A percentile compares a stretch with the other conserved stretches of the same genome.
Conservation (phyloP, 2,888 invertebrate genomes). For the Anodontia alba region DNA sequence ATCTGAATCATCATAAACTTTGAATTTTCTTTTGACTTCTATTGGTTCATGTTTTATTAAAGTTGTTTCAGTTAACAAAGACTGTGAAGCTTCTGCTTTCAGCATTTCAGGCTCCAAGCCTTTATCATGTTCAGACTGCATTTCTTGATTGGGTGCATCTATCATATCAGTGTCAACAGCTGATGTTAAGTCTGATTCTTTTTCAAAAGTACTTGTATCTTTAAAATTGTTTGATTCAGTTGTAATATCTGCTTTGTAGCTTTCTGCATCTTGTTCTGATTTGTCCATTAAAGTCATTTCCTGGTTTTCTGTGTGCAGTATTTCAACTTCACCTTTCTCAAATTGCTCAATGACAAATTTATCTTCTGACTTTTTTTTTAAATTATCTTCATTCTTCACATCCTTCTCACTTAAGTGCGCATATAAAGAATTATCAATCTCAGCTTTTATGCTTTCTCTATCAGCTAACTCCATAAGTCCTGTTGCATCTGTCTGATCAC, state of each 20-base stretch:
- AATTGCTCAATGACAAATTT: background rate
- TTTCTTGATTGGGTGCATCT: background rate
- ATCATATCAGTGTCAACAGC: background rate
- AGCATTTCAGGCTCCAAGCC: background rate
- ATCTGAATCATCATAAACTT: slow-evolving; percentile 66
- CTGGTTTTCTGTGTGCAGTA: background rate
- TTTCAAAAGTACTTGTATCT: background rate
- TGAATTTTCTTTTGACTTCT: slow-evolving; percentile 77
- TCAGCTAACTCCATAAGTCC: background rate
- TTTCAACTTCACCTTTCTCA: slow-evolving; percentile 7
- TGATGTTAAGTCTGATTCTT: background rate
- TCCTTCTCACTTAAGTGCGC: background rate
- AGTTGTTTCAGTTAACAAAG: background rate
- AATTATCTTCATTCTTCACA: background rate
- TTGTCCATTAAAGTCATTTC: background rate
- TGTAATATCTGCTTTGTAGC: background rate
- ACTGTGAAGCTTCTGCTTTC: background rate
- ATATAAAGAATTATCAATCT: background rate
- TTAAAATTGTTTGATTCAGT: background rate
- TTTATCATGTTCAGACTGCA: background rate
- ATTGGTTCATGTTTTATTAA: slow-evolving; percentile 55
- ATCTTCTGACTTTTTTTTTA: background rate
- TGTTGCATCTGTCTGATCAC: background rate
- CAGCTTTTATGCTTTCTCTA: background rate
- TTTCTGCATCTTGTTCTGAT: background rate